Base-by-base conservation (phyloP, 2,888 invertebrate species). In the Campopleginae sp. region DNA sequence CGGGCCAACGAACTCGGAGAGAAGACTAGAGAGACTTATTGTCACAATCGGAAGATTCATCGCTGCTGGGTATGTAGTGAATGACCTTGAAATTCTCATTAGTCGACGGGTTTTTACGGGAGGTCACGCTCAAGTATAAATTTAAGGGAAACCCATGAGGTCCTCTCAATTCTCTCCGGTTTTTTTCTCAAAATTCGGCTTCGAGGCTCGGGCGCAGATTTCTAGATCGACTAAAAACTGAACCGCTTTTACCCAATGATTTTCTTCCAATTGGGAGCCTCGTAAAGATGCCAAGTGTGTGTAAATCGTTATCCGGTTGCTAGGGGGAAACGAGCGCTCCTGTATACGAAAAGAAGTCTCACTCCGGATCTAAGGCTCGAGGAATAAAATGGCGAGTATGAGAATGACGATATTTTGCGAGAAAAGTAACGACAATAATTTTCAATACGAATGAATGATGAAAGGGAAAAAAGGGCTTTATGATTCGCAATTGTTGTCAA, bases 1-100 rank as follows among this genome's bases (percentile, higher is more conserved):
- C 4, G 42, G 72, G 48, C 23, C 80, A 48, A 65, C 51, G 80
- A 80, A 71, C 70, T 48, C 10, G n/a, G 19, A 33, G 12, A 8
- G 1, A 31, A 31, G 70, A 51, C 48, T 51, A 71, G 51, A n/a
- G n/a, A 48, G 33, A 48, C 14, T 14, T 12, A 68, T 68, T 17
- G 33, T 31, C 19, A 4, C 10, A 51, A 48, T 17, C 70, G 5
- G 10, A 27, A 19, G 48, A 48, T 27, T 31, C 23, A 14, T 31
- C n/a, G n/a, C 8, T n/a, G 0, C 31, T 5, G n/a, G 1, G 17
- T 70, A 33, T 8, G 31, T 46, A 46, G 17, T 17, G 2, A 27
- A 27, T 46, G 14, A 2, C 46, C 19, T 46, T 14, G 46, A 68
- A 46, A 8, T n/a, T 17, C 12, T 17, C 27, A 27, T 38, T 17